Evolutionary conservation across 1,140 invertebrate genomes (phyloP), one percentile per base, ranked within the genome.

Genomic region (Zaprionus lachaisei): DNA sequence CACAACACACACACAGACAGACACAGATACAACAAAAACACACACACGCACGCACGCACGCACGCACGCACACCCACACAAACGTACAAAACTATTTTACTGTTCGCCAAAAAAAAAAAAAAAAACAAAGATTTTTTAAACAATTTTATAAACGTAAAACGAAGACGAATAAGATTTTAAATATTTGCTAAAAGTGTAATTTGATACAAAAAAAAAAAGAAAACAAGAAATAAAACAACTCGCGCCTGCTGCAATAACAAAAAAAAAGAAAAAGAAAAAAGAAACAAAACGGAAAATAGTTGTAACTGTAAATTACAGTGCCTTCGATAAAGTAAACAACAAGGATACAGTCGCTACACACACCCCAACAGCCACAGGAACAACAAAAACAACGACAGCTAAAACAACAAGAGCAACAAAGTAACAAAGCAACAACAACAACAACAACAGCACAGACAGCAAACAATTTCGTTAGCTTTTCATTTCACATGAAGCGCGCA

Each of bases 251-350:
- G 66, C 64, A 80, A 60, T 31, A 64, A 64, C 34, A 44, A 24
- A 24, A 61, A 7, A 1, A 28, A 28, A 2, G 2, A 28, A 61
- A 20, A 57, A 61, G 22, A 57, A 64, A 62, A 67, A 71, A 9
- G 3, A 60, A 56, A 65, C 28, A 49, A 69, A 38, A 65, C 70
- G 63, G 56, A 67, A 77, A 86, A 87, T 81, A 86, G 77, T 71
- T 81, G 74, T 79, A 84, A 79, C 80, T 86, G 80, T 83, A 78
- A 86, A 78, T 74, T 87, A 80, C 83, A 81, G 84, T 89, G 85
- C 81, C 84, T 89, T 89, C 67, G 58, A 81, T 68, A 89, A 76
- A 79, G 51, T 56, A 84, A 89, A 73, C 66, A 79, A 81, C 64
- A 75, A 65, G 49, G 15, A 74, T 49, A 62, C 49, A 67, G 57